phyloP scores from a whole-genome alignment of 2,888 invertebrate genomes.

The Kuschelorhynchus macadamiae region DNA sequence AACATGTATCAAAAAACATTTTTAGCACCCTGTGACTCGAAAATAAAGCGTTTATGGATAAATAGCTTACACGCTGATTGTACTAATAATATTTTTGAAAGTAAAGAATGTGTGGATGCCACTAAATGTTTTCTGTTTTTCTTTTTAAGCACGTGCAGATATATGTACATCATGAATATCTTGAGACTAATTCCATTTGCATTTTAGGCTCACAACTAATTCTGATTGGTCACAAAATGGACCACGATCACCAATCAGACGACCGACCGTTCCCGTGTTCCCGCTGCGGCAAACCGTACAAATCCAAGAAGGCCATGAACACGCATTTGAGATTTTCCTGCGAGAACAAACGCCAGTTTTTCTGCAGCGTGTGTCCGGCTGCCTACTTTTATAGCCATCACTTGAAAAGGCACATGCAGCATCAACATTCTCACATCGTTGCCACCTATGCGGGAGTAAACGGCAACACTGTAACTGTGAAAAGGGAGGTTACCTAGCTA shows the following conservation, averaged over 20 bases:
- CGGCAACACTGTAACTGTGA: neutral
- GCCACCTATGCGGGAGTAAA: slow-evolving; percentile 6
- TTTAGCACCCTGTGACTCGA: no score
- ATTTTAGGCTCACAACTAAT: no score
- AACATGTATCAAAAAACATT: no score
- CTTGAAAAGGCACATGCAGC: slow-evolving; percentile 57
- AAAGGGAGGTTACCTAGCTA: slow-evolving; percentile 25
- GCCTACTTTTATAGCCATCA: slow-evolving; percentile 61
- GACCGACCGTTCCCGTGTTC: slow-evolving; percentile 51
- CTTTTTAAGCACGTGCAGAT: no score
- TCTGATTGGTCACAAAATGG: slow-evolving; percentile 11
- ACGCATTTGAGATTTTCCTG: slow-evolving; percentile 59
- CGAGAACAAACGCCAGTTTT: slow-evolving; percentile 58
- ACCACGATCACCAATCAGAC: slow-evolving; percentile 18
- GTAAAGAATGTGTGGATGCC: no score
- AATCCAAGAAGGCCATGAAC: slow-evolving; percentile 59
- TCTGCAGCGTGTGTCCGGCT: slow-evolving; percentile 57
- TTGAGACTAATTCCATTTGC: no score
- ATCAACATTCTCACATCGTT: slow-evolving; percentile 44
- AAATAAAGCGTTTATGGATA: no score
- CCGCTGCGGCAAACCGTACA: slow-evolving; percentile 59
- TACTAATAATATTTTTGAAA: no score
- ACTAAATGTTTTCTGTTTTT: no score
- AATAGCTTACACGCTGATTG: no score
- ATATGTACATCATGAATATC: no score